Evolutionary conservation across 2,797 vertebrate genomes (phyloP), one percentile per base, ranked within the genome.

Genomic region (Xerus rutilus): DNA sequence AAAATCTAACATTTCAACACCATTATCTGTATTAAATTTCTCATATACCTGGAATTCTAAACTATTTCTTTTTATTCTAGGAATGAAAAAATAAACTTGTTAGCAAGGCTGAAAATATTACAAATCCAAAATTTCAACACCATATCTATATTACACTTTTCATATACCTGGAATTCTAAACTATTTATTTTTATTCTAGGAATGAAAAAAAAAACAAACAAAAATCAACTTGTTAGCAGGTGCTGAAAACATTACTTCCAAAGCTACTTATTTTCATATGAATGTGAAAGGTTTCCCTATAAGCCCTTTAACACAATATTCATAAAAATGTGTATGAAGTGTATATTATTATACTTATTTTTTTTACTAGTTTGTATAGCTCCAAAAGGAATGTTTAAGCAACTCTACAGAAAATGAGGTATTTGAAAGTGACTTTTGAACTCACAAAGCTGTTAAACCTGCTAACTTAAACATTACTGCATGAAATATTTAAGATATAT

Each of bases 341-440:
- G 79, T 57, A 52, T 14, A 52, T 84, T 32, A 77, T 32, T 35
- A 30, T 78, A 49, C 62, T 87, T 79, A 14, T 10, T 12, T 79
- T 39, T 64, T 39, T 70, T 82, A 87, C 23, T 87, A 13, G 30
- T 79, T 49, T 85, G 59, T 43, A 70, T 1, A 74, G 62, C 47
- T 90, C 30, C 30, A 91, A 87, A 11, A 32, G 45, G 28, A 86
- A 83, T 52, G 25, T 89, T 82, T 83, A 92, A 96, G 52, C 11
- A 72, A 72, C 10, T 72, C 45, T 23, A 90, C 47, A 74, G 62
- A 62, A 77, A 73, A 57, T 28, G 73, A 1, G 74, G 30, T 52
- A 83, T 54, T 87, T 87, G 17, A 94, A 67, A 82, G 45, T 59
- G 45, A 79, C 69, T 77, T 87, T 96, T 86, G 79, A 79, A 84